phyloP scores from a whole-genome alignment of 2,113 vertebrate species.

The Trichechus manatus region DNA sequence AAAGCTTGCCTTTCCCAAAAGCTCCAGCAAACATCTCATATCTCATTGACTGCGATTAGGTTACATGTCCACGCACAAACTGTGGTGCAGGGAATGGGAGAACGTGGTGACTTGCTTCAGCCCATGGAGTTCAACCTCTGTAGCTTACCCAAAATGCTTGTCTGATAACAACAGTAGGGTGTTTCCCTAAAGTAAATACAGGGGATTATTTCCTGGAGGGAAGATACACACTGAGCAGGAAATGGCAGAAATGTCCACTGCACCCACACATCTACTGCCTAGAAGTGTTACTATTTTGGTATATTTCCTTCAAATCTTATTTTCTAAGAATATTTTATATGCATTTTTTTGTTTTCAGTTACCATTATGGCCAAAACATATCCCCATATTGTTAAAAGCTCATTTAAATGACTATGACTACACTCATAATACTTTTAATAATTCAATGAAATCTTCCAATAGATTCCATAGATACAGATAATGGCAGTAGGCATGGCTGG shows the following conservation, averaged over 20 bases:
- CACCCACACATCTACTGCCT: too few species aligned
- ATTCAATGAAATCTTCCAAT: background rate
- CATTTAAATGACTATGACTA: background rate
- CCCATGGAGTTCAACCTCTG: background rate
- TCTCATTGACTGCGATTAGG: background rate
- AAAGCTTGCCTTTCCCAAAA: background rate
- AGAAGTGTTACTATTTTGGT: background rate
- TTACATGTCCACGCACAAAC: background rate
- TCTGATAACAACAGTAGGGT: background rate
- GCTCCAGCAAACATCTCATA: background rate
- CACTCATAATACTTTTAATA: background rate
- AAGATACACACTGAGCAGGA: background rate
- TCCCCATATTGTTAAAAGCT: background rate
- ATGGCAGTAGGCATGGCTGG: background rate
- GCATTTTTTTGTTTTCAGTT: background rate
- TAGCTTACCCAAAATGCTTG: background rate
- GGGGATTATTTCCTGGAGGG: background rate
- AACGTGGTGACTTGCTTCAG: background rate
- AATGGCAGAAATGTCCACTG: background rate
- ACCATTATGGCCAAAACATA: background rate
- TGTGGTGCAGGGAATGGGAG: background rate
- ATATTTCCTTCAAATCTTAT: constrained; percentile 15
- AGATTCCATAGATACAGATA: background rate
- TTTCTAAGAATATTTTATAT: constrained; percentile 14
- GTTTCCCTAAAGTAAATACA: background rate